Evolutionary conservation across 2,113 vertebrate genomes (phyloP).

Genomic region (Caranx melampygus): DNA sequence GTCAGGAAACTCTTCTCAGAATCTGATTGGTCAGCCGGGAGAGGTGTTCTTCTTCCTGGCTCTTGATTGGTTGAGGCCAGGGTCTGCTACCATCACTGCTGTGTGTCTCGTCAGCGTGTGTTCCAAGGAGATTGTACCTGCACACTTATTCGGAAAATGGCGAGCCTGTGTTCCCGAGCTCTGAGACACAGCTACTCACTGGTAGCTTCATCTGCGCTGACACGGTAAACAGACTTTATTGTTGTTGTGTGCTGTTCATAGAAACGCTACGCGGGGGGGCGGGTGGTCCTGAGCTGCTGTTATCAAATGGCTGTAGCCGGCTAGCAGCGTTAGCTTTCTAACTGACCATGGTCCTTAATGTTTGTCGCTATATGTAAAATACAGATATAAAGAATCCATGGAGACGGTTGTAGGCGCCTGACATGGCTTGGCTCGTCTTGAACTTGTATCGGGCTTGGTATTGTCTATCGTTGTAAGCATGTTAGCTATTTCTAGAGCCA

Average conservation of each 20-base stretch:
- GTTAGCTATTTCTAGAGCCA: neutral
- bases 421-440: too few relatives aligned
- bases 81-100: rapidly evolving
- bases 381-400: neutral
- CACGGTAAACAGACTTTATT: conserved; percentile 66
- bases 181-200: conserved; percentile 73
- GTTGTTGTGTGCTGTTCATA: neutral
- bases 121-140: conserved; percentile 10
- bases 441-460: rapidly evolving
- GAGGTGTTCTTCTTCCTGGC: neutral
- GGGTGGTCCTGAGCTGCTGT: neutral
- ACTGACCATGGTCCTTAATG: neutral
- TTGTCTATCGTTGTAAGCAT: neutral
- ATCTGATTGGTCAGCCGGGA: conserved; percentile 43
- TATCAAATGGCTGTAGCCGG: neutral
- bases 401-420: neutral
- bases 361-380: conserved; percentile 16
- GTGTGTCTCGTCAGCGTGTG: conserved; percentile 53
- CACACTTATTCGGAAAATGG: conserved; percentile 71
- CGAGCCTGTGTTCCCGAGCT: conserved; percentile 79
- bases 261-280: neutral
- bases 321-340: conserved; percentile 45
- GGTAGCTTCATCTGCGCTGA: conserved; percentile 63
- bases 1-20: neutral
- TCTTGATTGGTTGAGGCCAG: conserved; percentile 52